phyloP scores from a whole-genome alignment of 2,113 vertebrate genomes.

The Ranitomeya variabilis region DNA sequence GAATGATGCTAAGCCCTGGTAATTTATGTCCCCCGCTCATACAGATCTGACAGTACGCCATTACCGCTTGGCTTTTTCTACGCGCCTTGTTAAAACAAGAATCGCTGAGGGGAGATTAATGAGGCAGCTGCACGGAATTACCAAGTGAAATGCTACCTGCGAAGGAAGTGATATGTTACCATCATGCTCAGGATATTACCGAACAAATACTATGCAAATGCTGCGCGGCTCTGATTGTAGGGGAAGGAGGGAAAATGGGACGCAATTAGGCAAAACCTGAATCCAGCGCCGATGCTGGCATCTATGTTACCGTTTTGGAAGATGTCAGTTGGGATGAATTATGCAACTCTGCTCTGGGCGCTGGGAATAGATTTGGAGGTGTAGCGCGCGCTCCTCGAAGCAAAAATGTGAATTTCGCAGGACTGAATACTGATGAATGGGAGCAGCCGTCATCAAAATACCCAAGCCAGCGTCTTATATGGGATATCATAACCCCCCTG shows the following conservation, averaged over 20 bases:
- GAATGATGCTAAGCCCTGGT: slow-evolving; percentile 14
- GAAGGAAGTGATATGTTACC: slow-evolving; percentile 27
- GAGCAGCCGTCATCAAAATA: background rate
- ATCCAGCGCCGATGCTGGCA: slow-evolving; percentile 11
- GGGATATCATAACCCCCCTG: background rate
- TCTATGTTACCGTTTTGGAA: background rate
- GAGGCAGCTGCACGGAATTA: slow-evolving; percentile 44
- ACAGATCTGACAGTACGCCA: slow-evolving; percentile 10
- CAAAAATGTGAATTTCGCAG: background rate
- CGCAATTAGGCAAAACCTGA: background rate
- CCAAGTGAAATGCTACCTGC: slow-evolving; percentile 38
- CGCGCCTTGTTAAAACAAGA: slow-evolving; percentile 47
- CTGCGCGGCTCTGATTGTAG: background rate
- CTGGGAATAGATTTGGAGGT: background rate
- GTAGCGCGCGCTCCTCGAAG: background rate
- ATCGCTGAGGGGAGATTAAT: slow-evolving; percentile 50
- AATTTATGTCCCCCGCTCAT: slow-evolving; percentile 27
- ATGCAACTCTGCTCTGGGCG: slow-evolving; percentile 9
- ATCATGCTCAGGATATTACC: slow-evolving; percentile 38
- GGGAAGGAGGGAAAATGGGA: slow-evolving; percentile 30
- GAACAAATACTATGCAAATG: slow-evolving; percentile 12
- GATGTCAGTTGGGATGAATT: slow-evolving; percentile 21
- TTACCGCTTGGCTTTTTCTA: slow-evolving; percentile 6
- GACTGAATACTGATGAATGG: slow-evolving; percentile 20
- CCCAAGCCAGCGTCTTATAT: background rate